These are phyloP conservation scores for Pteromalus puparum DNA, from an alignment of 1,140 invertebrate species.

Conservation along the genomic window DNA sequence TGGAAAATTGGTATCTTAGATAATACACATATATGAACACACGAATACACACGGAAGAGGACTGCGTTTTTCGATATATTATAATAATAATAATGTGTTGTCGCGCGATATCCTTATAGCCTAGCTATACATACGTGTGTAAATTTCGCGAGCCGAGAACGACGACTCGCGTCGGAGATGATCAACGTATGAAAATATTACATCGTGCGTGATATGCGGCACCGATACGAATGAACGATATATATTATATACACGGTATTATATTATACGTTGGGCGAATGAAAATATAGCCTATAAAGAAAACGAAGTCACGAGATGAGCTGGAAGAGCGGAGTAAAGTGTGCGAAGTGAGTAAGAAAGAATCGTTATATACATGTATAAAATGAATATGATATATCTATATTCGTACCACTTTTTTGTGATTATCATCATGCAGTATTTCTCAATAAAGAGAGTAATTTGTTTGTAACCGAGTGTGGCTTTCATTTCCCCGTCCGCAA, in stretches of 20 bases:
- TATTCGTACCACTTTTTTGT: conserved; percentile 64
- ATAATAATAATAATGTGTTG: not conserved
- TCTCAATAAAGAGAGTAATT: conserved; percentile 65
- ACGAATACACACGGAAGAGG: not conserved
- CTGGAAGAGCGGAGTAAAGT: too few relatives aligned
- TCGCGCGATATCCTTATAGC: conserved; percentile 2
- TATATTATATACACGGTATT: too few relatives aligned
- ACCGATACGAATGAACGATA: too few relatives aligned
- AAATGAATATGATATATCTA: conserved; percentile 52
- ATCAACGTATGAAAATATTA: not conserved
- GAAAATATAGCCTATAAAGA: too few relatives aligned
- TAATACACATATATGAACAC: too few relatives aligned
- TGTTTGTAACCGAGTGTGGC: conserved; percentile 56
- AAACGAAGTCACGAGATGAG: too few relatives aligned
- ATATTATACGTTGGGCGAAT: too few relatives aligned
- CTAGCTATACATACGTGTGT: not conserved
- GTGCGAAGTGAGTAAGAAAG: too few relatives aligned
- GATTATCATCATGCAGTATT: conserved; percentile 64
- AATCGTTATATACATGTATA: conserved; percentile 44
- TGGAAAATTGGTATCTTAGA: too few relatives aligned
- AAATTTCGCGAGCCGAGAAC: not conserved
- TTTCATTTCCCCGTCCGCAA: not conserved
- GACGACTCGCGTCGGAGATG: not conserved
- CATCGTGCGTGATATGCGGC: too few relatives aligned
- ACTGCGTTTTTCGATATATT: not conserved